phyloP scores from a whole-genome alignment of 2,888 invertebrate species.

The Amblyteles armatorius region DNA sequence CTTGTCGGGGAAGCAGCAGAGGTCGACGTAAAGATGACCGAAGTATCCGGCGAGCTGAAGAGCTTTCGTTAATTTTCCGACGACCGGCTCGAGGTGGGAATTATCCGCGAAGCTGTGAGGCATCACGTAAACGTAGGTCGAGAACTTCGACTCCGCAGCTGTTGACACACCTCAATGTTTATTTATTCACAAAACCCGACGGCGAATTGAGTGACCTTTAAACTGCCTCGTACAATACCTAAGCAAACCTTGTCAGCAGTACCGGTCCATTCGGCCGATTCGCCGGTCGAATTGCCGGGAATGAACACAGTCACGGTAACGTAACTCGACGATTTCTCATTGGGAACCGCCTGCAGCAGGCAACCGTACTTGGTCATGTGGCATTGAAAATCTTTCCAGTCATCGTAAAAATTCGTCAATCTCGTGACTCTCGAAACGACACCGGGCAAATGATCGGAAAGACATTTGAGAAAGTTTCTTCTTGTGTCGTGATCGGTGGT shows the following conservation, averaged over 20 bases:
- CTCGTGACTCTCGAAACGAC: slow-evolving; percentile 66
- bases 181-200: not conserved
- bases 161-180: not conserved
- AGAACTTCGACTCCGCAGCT: slow-evolving; percentile 47
- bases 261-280: slow-evolving; percentile 68
- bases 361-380: slow-evolving; percentile 72
- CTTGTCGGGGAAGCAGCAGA: slow-evolving; percentile 67
- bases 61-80: slow-evolving; percentile 64
- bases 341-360: slow-evolving; percentile 71
- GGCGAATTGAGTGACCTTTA: not conserved
- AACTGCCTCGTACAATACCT: slow-evolving; percentile 56
- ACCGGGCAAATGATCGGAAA: slow-evolving; percentile 67
- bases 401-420: slow-evolving; percentile 60
- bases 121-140: slow-evolving; percentile 68
- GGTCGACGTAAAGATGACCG: slow-evolving; percentile 71
- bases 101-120: slow-evolving; percentile 71
- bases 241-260: slow-evolving; percentile 71
- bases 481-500: slow-evolving; percentile 26
- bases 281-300: slow-evolving; percentile 59
- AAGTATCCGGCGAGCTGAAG: slow-evolving; percentile 71
- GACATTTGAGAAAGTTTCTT: slow-evolving; percentile 49
- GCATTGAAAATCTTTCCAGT: slow-evolving; percentile 71
- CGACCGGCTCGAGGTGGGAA: slow-evolving; percentile 53
- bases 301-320: slow-evolving; percentile 67
- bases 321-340: slow-evolving; percentile 57